Evolutionary conservation across 2,113 vertebrate genomes (phyloP), one percentile per base, ranked within the genome.

Genomic region (Octodon degus): DNA sequence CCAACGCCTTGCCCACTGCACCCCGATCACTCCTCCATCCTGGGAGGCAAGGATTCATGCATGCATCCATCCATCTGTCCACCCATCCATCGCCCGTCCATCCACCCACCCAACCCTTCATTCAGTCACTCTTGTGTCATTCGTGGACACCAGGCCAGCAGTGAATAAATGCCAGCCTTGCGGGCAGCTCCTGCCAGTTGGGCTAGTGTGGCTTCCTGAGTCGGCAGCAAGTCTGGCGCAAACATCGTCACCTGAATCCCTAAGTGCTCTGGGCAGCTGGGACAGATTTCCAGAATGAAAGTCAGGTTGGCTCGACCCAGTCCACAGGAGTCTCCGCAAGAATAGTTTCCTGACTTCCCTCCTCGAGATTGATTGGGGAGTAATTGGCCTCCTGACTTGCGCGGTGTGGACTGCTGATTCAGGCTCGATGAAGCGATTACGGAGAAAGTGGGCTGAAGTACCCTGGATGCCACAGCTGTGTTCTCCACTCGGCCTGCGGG

Each of bases 371-470:
- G 55, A 93, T 84, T 55, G 86, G 70, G 86, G 93, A 86, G 55
- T 90, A 74, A 93, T 94, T 65, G 94, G 55, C 92, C 96, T 96
- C 86, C 96, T 37, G 90, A 94, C 93, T 93, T 81, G 9, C 3
- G 0, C 50, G 74, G 79, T 55, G 87, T 72, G n/a, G 0, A 0
- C 8, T 79, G 83, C 88, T 47, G 68, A 63, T 81, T 92, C 80
- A 55, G 80, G 27, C 89, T 60, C 20, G 43, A 65, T 90, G 94
- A 85, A 50, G 30, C 50, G 37, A 95, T 93, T 43, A 58, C 0
- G 34, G 47, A 65, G 55, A 32, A 55, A 63, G 24, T 0, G 7
- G 20, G 40, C 20, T n/a, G 34, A 40, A 20, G 65, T 7, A 0
- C 5, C 65, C 43, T 0, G 25, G 0, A 4, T 0, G 1, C 32